Percentiles rank a stretch among this genome's conserved stretches.
These are phyloP conservation scores for Dreissena polymorpha DNA, from an alignment of 1,140 invertebrate species.

Conservation along the genomic window DNA sequence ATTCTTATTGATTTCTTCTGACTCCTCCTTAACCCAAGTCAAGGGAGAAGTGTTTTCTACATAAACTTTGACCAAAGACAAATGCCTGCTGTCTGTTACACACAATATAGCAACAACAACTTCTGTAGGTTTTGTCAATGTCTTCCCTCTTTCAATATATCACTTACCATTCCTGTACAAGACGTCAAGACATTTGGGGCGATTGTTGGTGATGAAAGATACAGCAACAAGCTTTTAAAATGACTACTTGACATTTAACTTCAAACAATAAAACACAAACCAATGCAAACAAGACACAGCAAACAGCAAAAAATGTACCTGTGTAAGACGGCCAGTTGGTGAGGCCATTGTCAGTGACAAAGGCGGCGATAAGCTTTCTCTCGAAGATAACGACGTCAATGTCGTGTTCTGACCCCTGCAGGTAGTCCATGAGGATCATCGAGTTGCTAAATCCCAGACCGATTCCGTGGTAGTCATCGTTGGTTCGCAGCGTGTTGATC, in stretches of 20 bases:
- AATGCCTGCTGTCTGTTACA: no score
- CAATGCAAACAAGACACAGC: no score
- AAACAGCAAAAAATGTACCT: background rate
- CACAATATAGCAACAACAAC: background rate
- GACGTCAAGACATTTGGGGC: no score
- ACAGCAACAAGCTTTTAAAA: no score
- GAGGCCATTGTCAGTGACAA: slow-evolving; percentile 68
- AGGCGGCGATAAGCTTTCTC: slow-evolving; percentile 62
- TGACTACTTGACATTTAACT: no score
- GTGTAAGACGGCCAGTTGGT: slow-evolving; percentile 56
- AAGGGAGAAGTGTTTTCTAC: no score
- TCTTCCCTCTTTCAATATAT: no score
- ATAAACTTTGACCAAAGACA: no score
- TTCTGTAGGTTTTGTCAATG: background rate
- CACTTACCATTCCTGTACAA: no score
- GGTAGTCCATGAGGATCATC: slow-evolving; percentile 62
- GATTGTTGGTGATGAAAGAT: background rate
- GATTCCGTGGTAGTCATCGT: slow-evolving; percentile 60
- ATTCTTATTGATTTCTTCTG: no score
- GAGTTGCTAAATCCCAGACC: slow-evolving; percentile 62
- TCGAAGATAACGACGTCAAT: slow-evolving; percentile 64
- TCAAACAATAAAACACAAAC: no score
- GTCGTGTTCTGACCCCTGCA: slow-evolving; percentile 66
- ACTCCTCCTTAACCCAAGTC: no score
- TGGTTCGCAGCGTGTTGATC: slow-evolving; percentile 23